These are phyloP conservation scores for Drosophila lacertosa DNA, from an alignment of 1,140 invertebrate species.

Conservation along the genomic window DNA sequence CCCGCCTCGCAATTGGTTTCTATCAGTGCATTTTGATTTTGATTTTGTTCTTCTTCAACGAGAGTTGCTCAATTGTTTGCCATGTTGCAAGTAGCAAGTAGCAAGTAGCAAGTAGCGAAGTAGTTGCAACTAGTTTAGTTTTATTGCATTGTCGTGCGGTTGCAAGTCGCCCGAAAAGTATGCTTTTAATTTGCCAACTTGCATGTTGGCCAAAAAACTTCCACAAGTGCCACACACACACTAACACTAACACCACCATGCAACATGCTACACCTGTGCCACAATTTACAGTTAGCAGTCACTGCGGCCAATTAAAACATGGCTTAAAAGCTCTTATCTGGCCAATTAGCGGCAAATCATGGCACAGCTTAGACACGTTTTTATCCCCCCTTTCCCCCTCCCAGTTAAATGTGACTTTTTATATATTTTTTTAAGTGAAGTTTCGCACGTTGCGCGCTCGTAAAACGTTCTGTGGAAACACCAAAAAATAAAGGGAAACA, in stretches of 20 bases:
- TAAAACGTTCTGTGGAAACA: slow-evolving; percentile 25
- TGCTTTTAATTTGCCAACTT: slow-evolving; percentile 65
- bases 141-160: slow-evolving; percentile 77
- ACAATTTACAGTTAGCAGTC: slow-evolving; percentile 17
- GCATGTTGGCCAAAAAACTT: slow-evolving; percentile 39
- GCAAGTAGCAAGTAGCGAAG: slow-evolving; percentile 28
- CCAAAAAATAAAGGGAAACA: no score
- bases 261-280: slow-evolving; percentile 22
- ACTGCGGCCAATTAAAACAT: slow-evolving; percentile 21
- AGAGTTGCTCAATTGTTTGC: slow-evolving; percentile 79
- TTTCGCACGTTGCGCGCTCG: slow-evolving; percentile 30
- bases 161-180: slow-evolving; percentile 68
- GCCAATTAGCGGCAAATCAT: slow-evolving; percentile 37
- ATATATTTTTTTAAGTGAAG: neutral
- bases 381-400: neutral
- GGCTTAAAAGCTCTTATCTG: slow-evolving; percentile 27
- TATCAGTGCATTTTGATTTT: slow-evolving; percentile 81
- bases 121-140: slow-evolving; percentile 52
- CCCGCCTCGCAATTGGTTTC: slow-evolving; percentile 59
- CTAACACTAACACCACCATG: slow-evolving; percentile 34
- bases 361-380: slow-evolving; percentile 5
- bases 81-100: slow-evolving; percentile 51
- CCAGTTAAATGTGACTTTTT: slow-evolving; percentile 15
- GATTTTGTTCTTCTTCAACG: slow-evolving; percentile 75
- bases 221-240: slow-evolving; percentile 53